Conservation (phyloP, 2,888 invertebrate species). For the Lymantria dispar region DNA sequence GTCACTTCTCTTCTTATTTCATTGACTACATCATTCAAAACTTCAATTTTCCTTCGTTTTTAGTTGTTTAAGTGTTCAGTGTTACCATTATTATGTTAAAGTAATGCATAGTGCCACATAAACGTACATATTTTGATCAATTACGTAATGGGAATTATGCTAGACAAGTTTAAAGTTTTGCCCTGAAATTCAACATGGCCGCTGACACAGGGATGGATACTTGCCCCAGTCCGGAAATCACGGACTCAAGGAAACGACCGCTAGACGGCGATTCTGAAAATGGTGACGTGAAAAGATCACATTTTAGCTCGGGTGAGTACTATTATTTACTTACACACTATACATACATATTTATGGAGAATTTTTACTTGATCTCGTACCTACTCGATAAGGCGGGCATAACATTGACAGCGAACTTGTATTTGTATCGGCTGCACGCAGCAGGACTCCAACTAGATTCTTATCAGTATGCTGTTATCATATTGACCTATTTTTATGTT, state of each 20-base stretch:
- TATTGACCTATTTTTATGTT: slow-evolving; percentile 69
- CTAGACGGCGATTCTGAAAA: slow-evolving; percentile 93
- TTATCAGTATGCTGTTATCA: slow-evolving; percentile 76
- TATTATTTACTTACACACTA: slow-evolving; percentile 41
- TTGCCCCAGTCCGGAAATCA: slow-evolving; percentile 95
- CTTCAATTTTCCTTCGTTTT: slow-evolving; percentile 60
- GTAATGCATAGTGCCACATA: slow-evolving; percentile 74
- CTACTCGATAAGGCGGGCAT: slow-evolving; percentile 71
- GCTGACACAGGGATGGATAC: slow-evolving; percentile 97
- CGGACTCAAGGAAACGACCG: slow-evolving; percentile 95
- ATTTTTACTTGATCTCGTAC: slow-evolving; percentile 54
- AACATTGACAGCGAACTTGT: slow-evolving; percentile 70
- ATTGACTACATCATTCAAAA: slow-evolving; percentile 68
- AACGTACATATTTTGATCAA: slow-evolving; percentile 67
- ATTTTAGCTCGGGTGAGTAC: slow-evolving; percentile 93
- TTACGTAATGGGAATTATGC: slow-evolving; percentile 83
- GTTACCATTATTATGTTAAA: slow-evolving; percentile 62
- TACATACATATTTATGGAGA: slow-evolving; percentile 29
- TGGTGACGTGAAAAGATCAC: slow-evolving; percentile 94
- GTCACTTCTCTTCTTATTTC: slow-evolving; percentile 76
- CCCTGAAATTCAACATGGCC: slow-evolving; percentile 90
- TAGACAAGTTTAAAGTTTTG: slow-evolving; percentile 81
- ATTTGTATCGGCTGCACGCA: slow-evolving; percentile 55
- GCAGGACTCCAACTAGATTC: slow-evolving; percentile 70
- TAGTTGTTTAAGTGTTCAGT: slow-evolving; percentile 78